A percentile compares a stretch with the other conserved stretches of the same genome.
These are phyloP conservation scores for Villa cingulata DNA, from an alignment of 2,888 invertebrate species.

Conservation along the genomic window DNA sequence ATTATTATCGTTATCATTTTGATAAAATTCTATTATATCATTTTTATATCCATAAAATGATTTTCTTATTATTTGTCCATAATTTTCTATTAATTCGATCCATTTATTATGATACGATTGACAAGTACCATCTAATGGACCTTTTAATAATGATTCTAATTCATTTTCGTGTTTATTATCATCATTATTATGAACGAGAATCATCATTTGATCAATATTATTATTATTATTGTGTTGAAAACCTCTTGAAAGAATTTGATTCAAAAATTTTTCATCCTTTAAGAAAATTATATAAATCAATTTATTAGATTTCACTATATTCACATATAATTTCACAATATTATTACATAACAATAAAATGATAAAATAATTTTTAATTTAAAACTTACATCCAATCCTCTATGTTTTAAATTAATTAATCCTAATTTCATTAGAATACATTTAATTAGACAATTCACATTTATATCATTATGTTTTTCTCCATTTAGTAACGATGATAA, in stretches of 20 bases:
- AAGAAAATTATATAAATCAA: no score
- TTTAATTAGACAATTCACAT: constrained; percentile 22
- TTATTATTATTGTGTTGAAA: no score
- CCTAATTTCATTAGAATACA: constrained; percentile 23
- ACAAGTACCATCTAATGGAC: constrained; percentile 18
- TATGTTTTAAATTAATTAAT: constrained; percentile 21
- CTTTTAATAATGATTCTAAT: constrained; percentile 2
- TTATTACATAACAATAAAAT: background rate
- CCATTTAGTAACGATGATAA: constrained; percentile 19
- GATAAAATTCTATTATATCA: constrained; percentile 3
- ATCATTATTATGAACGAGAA: no score
- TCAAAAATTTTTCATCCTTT: background rate
- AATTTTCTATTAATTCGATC: constrained; percentile 12
- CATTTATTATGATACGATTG: constrained; percentile 17
- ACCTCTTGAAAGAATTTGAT: no score
- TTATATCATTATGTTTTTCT: constrained; percentile 5
- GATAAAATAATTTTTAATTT: background rate
- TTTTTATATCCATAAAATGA: constrained; percentile 10
- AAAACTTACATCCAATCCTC: constrained; percentile 20
- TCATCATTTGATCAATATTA: no score
- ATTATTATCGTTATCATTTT: no score
- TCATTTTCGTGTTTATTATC: no score
- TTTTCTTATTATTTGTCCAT: constrained; percentile 8
- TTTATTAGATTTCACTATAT: no score
- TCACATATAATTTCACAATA: no score